phyloP scores from a whole-genome alignment of 1,140 invertebrate genomes.

The Aricia agestis region DNA sequence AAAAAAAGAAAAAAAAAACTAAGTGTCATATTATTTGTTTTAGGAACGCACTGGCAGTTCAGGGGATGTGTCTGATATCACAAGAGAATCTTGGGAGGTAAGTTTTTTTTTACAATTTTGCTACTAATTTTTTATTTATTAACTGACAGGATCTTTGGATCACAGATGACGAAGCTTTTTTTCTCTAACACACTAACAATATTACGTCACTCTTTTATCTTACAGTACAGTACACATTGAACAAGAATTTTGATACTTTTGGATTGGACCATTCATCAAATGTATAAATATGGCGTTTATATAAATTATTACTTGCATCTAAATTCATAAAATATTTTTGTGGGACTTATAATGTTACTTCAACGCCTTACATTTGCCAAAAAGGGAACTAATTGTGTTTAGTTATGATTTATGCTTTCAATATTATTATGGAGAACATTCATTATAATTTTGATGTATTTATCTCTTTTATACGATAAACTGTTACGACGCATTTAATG shows the following conservation, averaged over 20 bases:
- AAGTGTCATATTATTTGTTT: conserved; percentile 23
- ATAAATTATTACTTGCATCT: too few species aligned
- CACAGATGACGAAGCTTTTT: conserved; percentile 19
- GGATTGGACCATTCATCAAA: conserved; percentile 9
- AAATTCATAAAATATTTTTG: conserved; percentile 25
- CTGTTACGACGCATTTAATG: too few species aligned
- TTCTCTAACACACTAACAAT: conserved; percentile 20
- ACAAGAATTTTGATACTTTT: conserved; percentile 15
- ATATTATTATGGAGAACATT: too few species aligned
- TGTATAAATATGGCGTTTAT: conserved; percentile 5
- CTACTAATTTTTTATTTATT: conserved; percentile 21
- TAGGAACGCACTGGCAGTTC: conserved; percentile 79
- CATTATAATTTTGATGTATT: too few species aligned
- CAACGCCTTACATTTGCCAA: too few species aligned
- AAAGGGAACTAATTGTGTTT: too few species aligned
- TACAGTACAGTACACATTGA: conserved; percentile 28
- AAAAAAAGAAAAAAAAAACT: not conserved
- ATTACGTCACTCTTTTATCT: conserved; percentile 18
- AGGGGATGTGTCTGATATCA: conserved; percentile 86
- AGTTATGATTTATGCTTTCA: too few species aligned
- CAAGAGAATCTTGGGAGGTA: conserved; percentile 95
- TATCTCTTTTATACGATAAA: too few species aligned
- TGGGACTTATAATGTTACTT: too few species aligned
- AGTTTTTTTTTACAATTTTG: conserved; percentile 36
- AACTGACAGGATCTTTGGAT: conserved; percentile 18